These are phyloP conservation scores for Ptychochromis oligacanthus DNA, from an alignment of 2,113 vertebrate genomes.

Conservation along the genomic window DNA sequence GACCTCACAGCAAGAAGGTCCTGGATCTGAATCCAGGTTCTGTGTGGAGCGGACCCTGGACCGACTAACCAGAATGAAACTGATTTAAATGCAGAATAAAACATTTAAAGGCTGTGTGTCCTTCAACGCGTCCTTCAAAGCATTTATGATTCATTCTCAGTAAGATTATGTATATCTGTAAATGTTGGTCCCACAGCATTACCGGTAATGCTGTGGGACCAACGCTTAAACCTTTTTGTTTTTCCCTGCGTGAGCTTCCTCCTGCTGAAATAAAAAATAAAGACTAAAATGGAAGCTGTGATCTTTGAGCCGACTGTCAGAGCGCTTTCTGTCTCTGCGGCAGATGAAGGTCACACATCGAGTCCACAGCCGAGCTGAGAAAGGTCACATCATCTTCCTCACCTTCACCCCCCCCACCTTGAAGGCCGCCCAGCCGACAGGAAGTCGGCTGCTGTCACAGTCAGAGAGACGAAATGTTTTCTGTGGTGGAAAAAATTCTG, in stretches of 20 bases:
- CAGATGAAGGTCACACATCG: conserved; percentile 35
- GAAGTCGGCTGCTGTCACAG: not conserved
- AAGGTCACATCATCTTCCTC: conserved; percentile 16
- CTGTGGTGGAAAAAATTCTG: too few relatives aligned
- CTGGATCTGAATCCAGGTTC: not conserved
- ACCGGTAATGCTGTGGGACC: too few relatives aligned
- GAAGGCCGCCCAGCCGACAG: not conserved
- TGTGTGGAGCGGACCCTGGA: not conserved
- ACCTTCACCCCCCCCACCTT: not conserved
- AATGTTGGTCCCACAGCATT: too few relatives aligned
- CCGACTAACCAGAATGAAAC: too few relatives aligned
- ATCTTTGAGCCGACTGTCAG: conserved; percentile 3
- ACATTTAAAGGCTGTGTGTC: not conserved
- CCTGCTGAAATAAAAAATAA: not conserved
- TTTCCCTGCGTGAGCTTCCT: not conserved
- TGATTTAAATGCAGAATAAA: too few relatives aligned
- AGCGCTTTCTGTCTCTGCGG: not conserved
- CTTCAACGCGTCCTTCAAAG: not conserved
- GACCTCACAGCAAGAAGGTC: too few relatives aligned
- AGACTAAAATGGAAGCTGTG: not conserved
- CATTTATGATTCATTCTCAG: not conserved
- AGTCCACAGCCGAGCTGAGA: not conserved
- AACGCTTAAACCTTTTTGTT: too few relatives aligned
- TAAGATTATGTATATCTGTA: not conserved
- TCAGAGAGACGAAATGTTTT: not conserved